Conservation (phyloP, 2,797 vertebrate species). For the Lagocephalus sceleratus region DNA sequence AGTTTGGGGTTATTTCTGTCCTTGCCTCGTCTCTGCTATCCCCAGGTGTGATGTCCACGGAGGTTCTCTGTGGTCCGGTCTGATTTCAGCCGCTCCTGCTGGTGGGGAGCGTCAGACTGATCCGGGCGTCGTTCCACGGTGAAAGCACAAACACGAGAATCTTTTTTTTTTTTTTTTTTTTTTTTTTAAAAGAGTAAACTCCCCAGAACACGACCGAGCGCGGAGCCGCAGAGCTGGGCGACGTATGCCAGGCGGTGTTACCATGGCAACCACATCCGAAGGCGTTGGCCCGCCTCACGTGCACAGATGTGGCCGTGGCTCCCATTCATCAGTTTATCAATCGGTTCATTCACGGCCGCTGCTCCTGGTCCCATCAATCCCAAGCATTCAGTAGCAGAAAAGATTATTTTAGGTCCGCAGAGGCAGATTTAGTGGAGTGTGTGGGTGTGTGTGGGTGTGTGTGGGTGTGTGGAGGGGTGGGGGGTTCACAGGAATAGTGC, state of each 20-base stretch:
- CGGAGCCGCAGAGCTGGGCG: not conserved
- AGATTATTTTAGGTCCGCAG: not conserved
- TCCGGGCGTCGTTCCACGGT: no score
- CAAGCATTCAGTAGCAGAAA: no score
- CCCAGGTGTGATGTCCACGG: slow-evolving; percentile 19
- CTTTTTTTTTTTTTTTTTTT: no score
- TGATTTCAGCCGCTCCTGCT: slow-evolving; percentile 12
- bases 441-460: no score
- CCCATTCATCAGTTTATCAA: slow-evolving; percentile 9
- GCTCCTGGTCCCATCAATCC: no score
- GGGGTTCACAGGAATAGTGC: not conserved
- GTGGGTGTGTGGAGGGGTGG: not conserved
- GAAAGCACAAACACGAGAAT: no score
- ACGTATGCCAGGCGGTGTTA: slow-evolving; percentile 13
- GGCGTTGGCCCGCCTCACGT: slow-evolving; percentile 9
- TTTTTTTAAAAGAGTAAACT: no score
- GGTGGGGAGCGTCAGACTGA: no score
- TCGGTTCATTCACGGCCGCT: slow-evolving; percentile 6
- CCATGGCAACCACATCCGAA: slow-evolving; percentile 39
- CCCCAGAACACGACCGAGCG: no score
- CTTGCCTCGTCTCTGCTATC: slow-evolving; percentile 16
- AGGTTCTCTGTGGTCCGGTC: slow-evolving; percentile 10
- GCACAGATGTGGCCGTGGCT: not conserved
- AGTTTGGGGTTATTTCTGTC: slow-evolving; percentile 61
- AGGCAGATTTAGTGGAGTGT: not conserved